Percentiles rank a stretch among this genome's conserved stretches.
Evolutionary conservation across 2,888 invertebrate genomes (phyloP).

Genomic region (Eilema sororculum): DNA sequence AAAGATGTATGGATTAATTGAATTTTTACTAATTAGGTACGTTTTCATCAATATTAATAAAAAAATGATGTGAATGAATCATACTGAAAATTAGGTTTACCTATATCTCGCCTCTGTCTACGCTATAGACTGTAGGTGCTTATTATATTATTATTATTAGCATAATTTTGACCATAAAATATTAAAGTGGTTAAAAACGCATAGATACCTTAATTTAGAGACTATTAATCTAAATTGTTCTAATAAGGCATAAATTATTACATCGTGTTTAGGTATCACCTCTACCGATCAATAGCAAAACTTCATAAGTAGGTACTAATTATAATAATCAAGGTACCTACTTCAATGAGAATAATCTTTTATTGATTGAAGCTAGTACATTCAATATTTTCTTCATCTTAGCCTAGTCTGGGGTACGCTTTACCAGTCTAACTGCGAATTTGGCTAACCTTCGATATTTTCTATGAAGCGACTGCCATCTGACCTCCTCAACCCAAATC

Average conservation of each 20-base stretch:
- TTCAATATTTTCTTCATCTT: too few species aligned
- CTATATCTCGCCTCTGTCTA: too few species aligned
- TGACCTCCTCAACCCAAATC: too few species aligned
- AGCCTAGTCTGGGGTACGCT: too few species aligned
- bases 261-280: neutral
- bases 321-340: too few species aligned
- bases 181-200: neutral
- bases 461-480: too few species aligned
- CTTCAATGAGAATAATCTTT: neutral
- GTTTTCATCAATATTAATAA: too few species aligned
- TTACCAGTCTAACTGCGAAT: too few species aligned
- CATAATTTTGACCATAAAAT: neutral
- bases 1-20: neutral
- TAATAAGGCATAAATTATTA: constrained; percentile 4
- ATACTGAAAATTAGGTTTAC: too few species aligned
- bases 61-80: too few species aligned
- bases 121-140: neutral
- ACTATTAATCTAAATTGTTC: neutral
- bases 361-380: neutral
- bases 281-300: neutral
- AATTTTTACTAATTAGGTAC: neutral
- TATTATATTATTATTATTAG: neutral
- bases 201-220: neutral
- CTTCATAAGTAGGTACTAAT: neutral
- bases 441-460: too few species aligned